Evolutionary conservation across 2,113 vertebrate genomes (phyloP), one percentile per base, ranked within the genome.

Genomic region (Sarotherodon lohbergeri): DNA sequence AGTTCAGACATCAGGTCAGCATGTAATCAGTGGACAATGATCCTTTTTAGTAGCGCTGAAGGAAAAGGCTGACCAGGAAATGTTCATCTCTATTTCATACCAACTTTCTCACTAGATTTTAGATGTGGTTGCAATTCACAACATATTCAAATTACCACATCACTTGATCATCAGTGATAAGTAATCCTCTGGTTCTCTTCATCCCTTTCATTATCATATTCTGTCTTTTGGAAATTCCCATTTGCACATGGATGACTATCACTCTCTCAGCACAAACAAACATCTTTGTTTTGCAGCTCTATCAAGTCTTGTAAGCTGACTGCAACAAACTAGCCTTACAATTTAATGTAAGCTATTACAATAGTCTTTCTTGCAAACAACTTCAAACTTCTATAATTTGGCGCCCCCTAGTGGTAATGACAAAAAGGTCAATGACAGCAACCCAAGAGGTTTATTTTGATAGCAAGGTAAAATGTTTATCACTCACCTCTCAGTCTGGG

Each of bases 401-500:
- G n/a, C 12, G 7, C 1, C 78, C 46, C 32, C 63, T 82, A 32
- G 82, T 66, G 82, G 61, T 24, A 13, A 11, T 12, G 2, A 3
- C 0, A 13, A 32, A 50, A 59, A 29, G 5, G 5, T 63, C 4
- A 3, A 46, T 52, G 7, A 76, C 4, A 24, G 10, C 5, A 8
- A 36, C 12, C 16, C 8, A 29, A 52, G 3, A 36, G 29, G 1
- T 3, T 2, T 14, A 36, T 22, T 14, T 29, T 46, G 22, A 17
- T 19, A 48, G 14, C 41, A 0, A 46, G 19, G 9, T 5, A 3
- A 79, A 13, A 41, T 14, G 27, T 78, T 50, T 7, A 48, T 52
- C 27, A 52, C 16, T 93, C 41, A 96, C 96, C 95, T 95, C 48
- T 82, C 80, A 17, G 19, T 79, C 7, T 55, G 27, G n/a, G 17